A percentile compares a stretch with the other conserved stretches of the same genome.
Conservation (phyloP, 2,113 vertebrate genomes). For the Bubo blakistoni region DNA sequence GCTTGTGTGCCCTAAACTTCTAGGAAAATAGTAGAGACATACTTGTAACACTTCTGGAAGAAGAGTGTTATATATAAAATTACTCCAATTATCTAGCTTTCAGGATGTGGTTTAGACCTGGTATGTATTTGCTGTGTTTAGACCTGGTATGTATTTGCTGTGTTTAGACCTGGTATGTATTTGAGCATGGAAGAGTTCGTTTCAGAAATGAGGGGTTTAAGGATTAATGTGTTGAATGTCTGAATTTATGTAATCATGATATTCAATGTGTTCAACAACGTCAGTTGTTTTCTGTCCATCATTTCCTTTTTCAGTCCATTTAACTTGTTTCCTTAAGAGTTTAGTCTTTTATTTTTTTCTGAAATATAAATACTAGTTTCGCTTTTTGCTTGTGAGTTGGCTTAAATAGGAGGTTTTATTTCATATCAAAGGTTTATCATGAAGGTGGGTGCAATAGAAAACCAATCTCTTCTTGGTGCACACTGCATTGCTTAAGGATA, state of each 20-base stretch:
- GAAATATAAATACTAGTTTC: background rate
- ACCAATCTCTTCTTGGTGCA: background rate
- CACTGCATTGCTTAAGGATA: background rate
- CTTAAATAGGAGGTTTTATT: background rate
- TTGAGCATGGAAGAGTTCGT: background rate
- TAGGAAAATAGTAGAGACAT: background rate
- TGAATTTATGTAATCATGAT: background rate
- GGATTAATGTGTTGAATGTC: background rate
- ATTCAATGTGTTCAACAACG: background rate
- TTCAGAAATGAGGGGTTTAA: background rate
- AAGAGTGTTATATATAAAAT: background rate
- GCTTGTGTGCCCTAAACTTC: background rate
- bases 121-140: background rate
- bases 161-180: background rate
- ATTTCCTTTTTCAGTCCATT: background rate
- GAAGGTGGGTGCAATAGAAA: background rate
- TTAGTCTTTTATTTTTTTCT: background rate
- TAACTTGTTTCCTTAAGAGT: background rate
- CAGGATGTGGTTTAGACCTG: background rate
- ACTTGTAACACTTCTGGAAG: background rate
- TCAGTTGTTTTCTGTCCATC: background rate
- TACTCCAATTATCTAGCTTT: background rate
- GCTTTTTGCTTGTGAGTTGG: background rate
- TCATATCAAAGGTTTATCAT: background rate
- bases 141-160: background rate